Conservation (phyloP, 2,888 invertebrate species). For the Elgonia sp. region DNA sequence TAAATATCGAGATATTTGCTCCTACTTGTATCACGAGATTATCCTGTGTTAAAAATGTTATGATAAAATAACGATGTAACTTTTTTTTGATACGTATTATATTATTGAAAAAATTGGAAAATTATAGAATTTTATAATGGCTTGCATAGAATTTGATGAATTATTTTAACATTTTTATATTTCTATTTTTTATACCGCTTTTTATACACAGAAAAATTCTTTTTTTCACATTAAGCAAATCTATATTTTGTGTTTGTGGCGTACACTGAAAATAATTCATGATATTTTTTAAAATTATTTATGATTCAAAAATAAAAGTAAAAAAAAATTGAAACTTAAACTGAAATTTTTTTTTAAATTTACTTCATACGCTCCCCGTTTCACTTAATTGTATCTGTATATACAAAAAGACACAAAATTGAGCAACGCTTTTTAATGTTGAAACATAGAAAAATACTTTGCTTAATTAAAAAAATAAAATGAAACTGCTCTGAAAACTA, state of each 20-base stretch:
- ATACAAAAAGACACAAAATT: conserved; percentile 72
- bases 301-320: no score
- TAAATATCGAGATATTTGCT: neutral
- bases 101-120: no score
- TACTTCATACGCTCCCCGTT: conserved; percentile 41
- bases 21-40: conserved; percentile 10
- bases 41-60: neutral
- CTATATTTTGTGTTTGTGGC: conserved; percentile 25
- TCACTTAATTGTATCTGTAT: conserved; percentile 22
- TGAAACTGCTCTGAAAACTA: conserved; percentile 15
- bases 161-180: no score
- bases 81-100: no score
- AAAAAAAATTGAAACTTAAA: neutral
- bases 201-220: neutral
- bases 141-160: no score
- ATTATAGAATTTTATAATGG: no score
- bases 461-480: conserved; percentile 39
- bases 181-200: no score
- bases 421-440: conserved; percentile 66
- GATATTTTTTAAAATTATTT: conserved; percentile 9
- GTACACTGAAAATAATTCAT: conserved; percentile 24
- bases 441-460: conserved; percentile 69
- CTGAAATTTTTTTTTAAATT: neutral
- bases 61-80: neutral
- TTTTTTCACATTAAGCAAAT: conserved; percentile 20